A percentile compares a stretch with the other conserved stretches of the same genome.
Conservation (phyloP, 1,140 invertebrate genomes). For the Ceratina australensis region DNA sequence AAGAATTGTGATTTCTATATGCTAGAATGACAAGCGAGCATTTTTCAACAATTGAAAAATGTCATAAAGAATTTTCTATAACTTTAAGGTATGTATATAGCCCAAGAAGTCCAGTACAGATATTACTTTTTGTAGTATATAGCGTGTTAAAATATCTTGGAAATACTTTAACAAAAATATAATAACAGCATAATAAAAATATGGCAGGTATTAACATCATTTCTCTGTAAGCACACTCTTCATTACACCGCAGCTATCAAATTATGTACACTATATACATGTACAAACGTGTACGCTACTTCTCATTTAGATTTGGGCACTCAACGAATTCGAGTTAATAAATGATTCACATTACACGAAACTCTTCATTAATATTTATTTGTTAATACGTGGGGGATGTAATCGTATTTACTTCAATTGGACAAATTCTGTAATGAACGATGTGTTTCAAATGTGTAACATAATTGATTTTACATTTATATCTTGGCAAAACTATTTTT, state of each 20-base stretch:
- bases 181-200: slow-evolving; percentile 40
- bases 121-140: slow-evolving; percentile 55
- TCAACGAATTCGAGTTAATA: neutral
- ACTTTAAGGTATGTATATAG: slow-evolving; percentile 55
- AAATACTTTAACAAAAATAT: slow-evolving; percentile 20
- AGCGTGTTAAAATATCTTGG: slow-evolving; percentile 24
- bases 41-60: no score
- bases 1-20: slow-evolving; percentile 49
- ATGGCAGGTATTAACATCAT: slow-evolving; percentile 46
- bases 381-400: no score
- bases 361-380: no score
- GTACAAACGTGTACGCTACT: slow-evolving; percentile 34
- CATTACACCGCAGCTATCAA: slow-evolving; percentile 44
- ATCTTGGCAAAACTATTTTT: no score
- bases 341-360: no score
- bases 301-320: slow-evolving; percentile 21
- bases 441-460: slow-evolving; percentile 32
- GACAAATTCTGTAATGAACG: slow-evolving; percentile 6
- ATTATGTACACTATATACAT: slow-evolving; percentile 28
- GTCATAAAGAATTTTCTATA: slow-evolving; percentile 51
- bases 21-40: no score
- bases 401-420: slow-evolving; percentile 6
- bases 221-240: slow-evolving; percentile 39
- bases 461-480: no score
- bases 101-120: slow-evolving; percentile 31